phyloP scores from a whole-genome alignment of 2,797 vertebrate species.

The Hydrophis major region DNA sequence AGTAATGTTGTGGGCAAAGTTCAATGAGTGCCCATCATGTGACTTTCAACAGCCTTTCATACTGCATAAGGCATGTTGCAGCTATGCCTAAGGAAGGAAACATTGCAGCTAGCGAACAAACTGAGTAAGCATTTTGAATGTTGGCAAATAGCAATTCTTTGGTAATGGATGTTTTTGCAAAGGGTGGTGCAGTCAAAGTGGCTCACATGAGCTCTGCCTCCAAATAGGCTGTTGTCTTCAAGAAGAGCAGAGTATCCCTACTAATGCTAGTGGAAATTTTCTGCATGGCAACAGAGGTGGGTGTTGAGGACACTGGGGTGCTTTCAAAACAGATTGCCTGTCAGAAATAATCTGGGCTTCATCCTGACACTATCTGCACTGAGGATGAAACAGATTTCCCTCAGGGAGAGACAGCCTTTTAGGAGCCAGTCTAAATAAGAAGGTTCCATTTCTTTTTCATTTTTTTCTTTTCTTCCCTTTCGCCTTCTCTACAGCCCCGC shows the following conservation, averaged over 20 bases:
- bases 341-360: slow-evolving; percentile 27
- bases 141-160: background rate
- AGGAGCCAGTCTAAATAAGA: slow-evolving; percentile 22
- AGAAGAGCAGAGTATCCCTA: background rate
- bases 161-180: background rate
- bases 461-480: background rate
- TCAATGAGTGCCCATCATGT: background rate
- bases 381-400: slow-evolving; percentile 25
- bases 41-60: background rate
- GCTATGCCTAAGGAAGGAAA: background rate
- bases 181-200: background rate
- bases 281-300: background rate
- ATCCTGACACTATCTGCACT: slow-evolving; percentile 17
- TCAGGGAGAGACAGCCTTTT: slow-evolving; percentile 13
- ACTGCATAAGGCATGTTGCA: background rate
- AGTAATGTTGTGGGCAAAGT: background rate
- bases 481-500: background rate
- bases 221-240: background rate
- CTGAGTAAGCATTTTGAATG: background rate
- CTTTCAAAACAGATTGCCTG: slow-evolving; percentile 16
- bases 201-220: background rate
- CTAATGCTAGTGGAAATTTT: background rate
- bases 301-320: background rate
- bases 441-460: background rate
- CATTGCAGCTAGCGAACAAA: background rate